Evolutionary conservation across 1,140 invertebrate genomes (phyloP).

Genomic region (Linepithema humile): DNA sequence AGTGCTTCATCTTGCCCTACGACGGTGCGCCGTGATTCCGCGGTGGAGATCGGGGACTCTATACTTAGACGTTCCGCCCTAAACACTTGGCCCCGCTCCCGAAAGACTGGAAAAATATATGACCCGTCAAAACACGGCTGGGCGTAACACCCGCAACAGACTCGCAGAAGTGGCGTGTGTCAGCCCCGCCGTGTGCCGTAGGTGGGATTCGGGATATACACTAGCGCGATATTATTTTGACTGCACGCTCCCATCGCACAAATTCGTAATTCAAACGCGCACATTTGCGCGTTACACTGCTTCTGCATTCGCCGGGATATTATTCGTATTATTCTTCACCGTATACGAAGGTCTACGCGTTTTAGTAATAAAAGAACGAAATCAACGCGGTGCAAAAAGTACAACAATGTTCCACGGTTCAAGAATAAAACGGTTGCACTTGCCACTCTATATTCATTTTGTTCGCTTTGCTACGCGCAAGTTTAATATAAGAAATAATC

Average conservation of each 20-base stretch:
- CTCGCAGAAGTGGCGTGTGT: conserved; percentile 55
- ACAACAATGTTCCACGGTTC: not conserved
- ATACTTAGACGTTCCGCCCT: conserved; percentile 74
- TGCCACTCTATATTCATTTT: not conserved
- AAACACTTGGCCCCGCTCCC: conserved; percentile 76
- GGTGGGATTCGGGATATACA: conserved; percentile 39
- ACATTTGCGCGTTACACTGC: not conserved
- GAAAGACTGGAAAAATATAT: conserved; percentile 75
- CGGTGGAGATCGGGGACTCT: conserved; percentile 49
- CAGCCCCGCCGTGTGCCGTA: conserved; percentile 21
- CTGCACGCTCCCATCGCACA: not conserved
- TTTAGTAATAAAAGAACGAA: conserved; percentile 12
- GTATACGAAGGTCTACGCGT: not conserved
- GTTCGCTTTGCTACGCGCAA: not conserved
- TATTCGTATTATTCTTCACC: not conserved
- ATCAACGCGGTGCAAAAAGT: not conserved
- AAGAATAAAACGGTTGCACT: not conserved
- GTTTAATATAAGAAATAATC: not conserved
- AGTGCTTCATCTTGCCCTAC: conserved; percentile 46
- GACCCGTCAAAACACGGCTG: conserved; percentile 71
- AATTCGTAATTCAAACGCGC: conserved; percentile 40
- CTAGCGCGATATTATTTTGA: conserved; percentile 50
- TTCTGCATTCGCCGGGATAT: not conserved
- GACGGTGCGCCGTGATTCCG: not conserved
- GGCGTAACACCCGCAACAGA: conserved; percentile 64